Evolutionary conservation across 2,888 invertebrate species (phyloP), one percentile per base, ranked within the genome.

Genomic region (Brachyptera risi): DNA sequence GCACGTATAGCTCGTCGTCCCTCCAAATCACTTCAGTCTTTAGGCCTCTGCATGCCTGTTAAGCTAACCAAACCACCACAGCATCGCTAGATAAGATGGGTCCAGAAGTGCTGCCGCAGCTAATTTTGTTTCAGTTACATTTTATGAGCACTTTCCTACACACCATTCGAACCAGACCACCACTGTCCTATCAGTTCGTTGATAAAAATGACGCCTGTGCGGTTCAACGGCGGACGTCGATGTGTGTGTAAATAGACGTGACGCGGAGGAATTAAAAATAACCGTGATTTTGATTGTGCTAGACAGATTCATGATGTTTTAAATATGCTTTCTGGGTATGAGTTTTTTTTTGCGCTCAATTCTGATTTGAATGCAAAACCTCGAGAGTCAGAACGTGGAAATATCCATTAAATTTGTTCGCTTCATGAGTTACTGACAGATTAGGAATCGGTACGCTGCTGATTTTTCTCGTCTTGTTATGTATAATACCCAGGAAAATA

Each of bases 361-460:
- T 24, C 47, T 47, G 47, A 47, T 47, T 47, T 47, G 23, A n/a
- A 24, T 47, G 47, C n/a, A 47, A 51, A 54, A 54, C 54, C 19
- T 35, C 54, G 27, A 61, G 63, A 62, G 23, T n/a, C n/a, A n/a
- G n/a, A n/a, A n/a, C n/a, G 57, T 56, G 49, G 58, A 58, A 58
- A 63, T 65, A 65, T 67, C 68, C 67, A 69, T 69, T 69, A 67
- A 69, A 68, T 67, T 68, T 68, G 68, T 60, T 67, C 67, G 68
- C 67, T 65, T 65, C 65, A 65, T 58, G 63, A 61, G 65, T 66
- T 61, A 64, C 67, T 66, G 66, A 68, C 68, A 68, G 67, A 68
- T 69, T 68, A 68, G 68, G 65, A 65, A 63, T 64, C 61, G 63
- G 65, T 65, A 56, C 62, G 61, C 61, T 50, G 59, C 42, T 35